These are phyloP conservation scores for Hybos culiciformis DNA, from an alignment of 2,888 invertebrate species.

Conservation along the genomic window DNA sequence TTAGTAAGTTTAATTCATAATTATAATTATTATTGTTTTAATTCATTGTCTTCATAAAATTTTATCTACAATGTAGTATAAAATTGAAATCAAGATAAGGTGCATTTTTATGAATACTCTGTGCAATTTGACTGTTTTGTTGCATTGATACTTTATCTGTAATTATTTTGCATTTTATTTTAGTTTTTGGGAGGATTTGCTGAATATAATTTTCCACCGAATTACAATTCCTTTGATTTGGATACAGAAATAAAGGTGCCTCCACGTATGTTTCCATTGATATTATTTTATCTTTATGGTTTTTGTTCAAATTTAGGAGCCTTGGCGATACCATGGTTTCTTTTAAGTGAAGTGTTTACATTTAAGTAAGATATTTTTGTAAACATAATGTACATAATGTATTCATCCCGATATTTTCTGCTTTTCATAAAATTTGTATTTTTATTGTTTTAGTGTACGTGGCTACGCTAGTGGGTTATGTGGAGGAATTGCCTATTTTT, in stretches of 20 bases:
- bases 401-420: neutral
- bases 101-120: too few relatives aligned
- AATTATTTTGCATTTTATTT: constrained; percentile 33
- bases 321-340: constrained; percentile 40
- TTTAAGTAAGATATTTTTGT: constrained; percentile 43
- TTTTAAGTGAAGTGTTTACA: constrained; percentile 44
- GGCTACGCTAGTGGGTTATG: constrained; percentile 25
- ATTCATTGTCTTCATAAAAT: too few relatives aligned
- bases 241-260: constrained; percentile 6
- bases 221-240: constrained; percentile 37
- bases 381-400: too few relatives aligned
- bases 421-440: neutral
- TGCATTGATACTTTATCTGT: constrained; percentile 34
- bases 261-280: constrained; percentile 24
- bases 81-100: too few relatives aligned
- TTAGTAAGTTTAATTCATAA: too few relatives aligned
- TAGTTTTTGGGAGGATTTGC: too few relatives aligned
- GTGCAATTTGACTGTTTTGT: constrained; percentile 34
- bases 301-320: constrained; percentile 21
- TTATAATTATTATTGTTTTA: too few relatives aligned
- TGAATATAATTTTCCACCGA: constrained; percentile 25
- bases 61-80: too few relatives aligned
- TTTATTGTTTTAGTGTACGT: constrained; percentile 13
- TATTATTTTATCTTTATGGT: constrained; percentile 12
- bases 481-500: constrained; percentile 41